Conservation (phyloP, 2,888 invertebrate species). For the Euproctis similis region DNA sequence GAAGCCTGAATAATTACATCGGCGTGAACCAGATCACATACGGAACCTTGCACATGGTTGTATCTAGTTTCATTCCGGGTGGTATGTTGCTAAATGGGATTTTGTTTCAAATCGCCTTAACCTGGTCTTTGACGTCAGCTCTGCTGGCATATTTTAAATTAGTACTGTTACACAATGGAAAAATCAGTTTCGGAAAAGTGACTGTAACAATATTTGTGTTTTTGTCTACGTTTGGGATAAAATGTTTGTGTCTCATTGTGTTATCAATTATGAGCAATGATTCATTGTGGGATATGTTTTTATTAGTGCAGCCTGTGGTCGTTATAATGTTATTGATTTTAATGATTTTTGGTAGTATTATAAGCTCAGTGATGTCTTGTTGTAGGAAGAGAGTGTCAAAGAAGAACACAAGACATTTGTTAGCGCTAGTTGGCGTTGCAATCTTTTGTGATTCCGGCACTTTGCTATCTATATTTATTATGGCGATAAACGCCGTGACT, state of each 20-base stretch:
- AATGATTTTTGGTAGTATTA: conserved; percentile 15
- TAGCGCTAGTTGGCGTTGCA: conserved; percentile 21
- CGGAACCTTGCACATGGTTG: conserved; percentile 16
- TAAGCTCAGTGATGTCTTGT: conserved; percentile 17
- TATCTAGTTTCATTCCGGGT: not conserved
- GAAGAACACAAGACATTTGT: conserved; percentile 14
- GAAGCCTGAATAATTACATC: conserved; percentile 23
- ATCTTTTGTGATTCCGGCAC: conserved; percentile 19
- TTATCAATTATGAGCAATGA: not conserved
- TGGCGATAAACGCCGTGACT: too few species aligned
- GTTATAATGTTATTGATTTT: conserved; percentile 13
- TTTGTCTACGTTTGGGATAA: not conserved
- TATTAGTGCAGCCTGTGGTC: conserved; percentile 2
- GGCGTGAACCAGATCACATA: conserved; percentile 16
- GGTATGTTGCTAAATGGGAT: not conserved
- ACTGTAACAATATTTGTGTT: conserved; percentile 10
- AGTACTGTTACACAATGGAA: conserved; percentile 11
- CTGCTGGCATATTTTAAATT: conserved; percentile 14
- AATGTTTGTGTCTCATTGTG: not conserved
- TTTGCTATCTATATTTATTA: not conserved
- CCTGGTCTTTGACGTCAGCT: conserved; percentile 10
- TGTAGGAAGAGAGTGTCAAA: conserved; percentile 13
- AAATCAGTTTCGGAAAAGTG: conserved; percentile 12
- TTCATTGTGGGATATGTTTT: accelerated
- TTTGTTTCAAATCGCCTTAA: not conserved